Evolutionary conservation across 2,113 vertebrate genomes (phyloP).

Genomic region (Uria lomvia): DNA sequence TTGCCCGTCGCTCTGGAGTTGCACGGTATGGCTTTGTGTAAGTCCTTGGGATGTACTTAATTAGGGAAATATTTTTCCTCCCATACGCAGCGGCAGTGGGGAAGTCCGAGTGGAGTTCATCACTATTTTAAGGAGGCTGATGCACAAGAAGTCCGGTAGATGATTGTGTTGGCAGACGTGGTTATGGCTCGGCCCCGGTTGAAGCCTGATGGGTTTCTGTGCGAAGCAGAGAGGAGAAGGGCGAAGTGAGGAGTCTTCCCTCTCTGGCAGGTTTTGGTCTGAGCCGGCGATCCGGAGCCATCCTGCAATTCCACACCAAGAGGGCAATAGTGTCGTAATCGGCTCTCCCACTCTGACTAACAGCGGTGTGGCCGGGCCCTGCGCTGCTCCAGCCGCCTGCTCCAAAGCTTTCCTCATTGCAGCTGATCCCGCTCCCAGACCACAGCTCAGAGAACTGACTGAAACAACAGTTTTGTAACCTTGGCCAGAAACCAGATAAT

Average conservation of each 20-base stretch:
- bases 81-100: neutral
- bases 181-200: neutral
- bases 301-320: rapidly evolving
- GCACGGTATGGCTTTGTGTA: neutral
- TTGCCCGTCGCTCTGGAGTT: rapidly evolving
- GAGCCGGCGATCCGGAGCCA: neutral
- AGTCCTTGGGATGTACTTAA: neutral
- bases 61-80: neutral
- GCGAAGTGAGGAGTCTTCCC: rapidly evolving
- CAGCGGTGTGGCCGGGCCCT: neutral
- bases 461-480: constrained; percentile 39
- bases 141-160: neutral
- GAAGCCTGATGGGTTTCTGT: neutral
- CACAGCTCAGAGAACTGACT: neutral
- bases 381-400: neutral
- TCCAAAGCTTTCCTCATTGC: constrained; percentile 14
- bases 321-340: rapidly evolving
- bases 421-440: neutral
- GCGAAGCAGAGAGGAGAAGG: neutral
- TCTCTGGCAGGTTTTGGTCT: rapidly evolving
- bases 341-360: neutral
- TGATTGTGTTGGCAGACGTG: neutral
- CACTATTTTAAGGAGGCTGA: neutral
- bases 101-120: neutral
- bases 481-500: constrained; percentile 21